Percentiles rank a stretch among this genome's conserved stretches.
Evolutionary conservation across 2,113 vertebrate genomes (phyloP).

Genomic region (Cyphomyrus plagiostoma): DNA sequence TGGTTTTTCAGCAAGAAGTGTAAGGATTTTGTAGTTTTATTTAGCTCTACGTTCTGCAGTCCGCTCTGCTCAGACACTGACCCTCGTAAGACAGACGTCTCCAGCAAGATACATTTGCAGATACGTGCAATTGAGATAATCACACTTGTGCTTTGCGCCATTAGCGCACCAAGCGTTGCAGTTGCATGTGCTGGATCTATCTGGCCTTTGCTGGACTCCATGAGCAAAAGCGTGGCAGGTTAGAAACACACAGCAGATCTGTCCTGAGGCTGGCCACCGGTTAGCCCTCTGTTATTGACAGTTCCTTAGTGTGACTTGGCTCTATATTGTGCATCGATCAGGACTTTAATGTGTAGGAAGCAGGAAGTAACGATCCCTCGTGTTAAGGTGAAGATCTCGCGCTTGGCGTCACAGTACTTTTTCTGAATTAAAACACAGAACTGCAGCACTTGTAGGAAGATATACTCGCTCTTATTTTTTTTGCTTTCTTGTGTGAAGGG

Average conservation of each 20-base stretch:
- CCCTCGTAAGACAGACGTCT: neutral
- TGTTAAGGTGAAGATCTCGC: neutral
- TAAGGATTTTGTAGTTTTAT: neutral
- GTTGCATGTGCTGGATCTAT: neutral
- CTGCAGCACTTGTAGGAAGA: neutral
- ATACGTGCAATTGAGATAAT: neutral
- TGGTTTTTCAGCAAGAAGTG: neutral
- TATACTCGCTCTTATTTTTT: neutral
- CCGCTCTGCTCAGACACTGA: neutral
- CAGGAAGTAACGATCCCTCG: neutral
- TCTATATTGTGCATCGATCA: neutral
- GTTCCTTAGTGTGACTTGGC: neutral
- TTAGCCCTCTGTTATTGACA: neutral
- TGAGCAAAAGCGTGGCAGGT: neutral
- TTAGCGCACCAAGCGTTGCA: neutral
- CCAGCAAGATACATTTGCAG: neutral
- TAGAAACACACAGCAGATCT: neutral
- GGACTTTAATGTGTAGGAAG: neutral
- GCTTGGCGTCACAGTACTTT: neutral
- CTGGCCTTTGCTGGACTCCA: neutral
- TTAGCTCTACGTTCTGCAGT: neutral
- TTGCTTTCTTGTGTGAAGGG: neutral
- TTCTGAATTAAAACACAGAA: neutral
- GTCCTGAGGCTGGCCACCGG: neutral
- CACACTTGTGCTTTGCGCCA: neutral